These are phyloP conservation scores for Vollenhovia emeryi DNA, from an alignment of 1,140 invertebrate genomes.

Conservation along the genomic window DNA sequence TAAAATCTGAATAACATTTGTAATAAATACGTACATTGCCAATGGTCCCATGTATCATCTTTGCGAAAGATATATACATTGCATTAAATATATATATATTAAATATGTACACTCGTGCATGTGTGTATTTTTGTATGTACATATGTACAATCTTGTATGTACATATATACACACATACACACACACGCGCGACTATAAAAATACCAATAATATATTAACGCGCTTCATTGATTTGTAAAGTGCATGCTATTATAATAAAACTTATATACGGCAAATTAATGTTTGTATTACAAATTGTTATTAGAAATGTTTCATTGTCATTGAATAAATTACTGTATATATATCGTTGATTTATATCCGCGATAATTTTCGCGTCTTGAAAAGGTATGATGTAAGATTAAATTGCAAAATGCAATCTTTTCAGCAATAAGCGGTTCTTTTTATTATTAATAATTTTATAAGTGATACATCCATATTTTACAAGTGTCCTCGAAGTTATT, in stretches of 20 bases:
- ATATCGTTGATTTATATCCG: neutral
- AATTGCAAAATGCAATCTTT: conserved; percentile 14
- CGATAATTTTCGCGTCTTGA: neutral
- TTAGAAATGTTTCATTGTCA: conserved; percentile 34
- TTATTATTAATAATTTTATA: conserved; percentile 36
- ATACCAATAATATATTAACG: conserved; percentile 39
- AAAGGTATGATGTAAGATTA: neutral
- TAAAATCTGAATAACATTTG: conserved; percentile 37
- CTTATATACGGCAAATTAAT: conserved; percentile 41
- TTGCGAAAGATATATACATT: neutral
- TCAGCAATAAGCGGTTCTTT: conserved; percentile 3
- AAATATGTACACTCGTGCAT: too few species aligned
- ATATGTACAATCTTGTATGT: too few species aligned
- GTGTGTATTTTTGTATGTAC: too few species aligned
- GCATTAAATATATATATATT: neutral
- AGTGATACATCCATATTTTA: neutral
- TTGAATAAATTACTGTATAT: conserved; percentile 38
- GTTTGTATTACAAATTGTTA: conserved; percentile 35
- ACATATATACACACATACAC: too few species aligned
- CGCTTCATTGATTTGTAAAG: conserved; percentile 50
- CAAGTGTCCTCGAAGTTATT: neutral
- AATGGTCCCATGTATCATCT: conserved; percentile 29
- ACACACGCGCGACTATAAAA: neutral
- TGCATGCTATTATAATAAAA: conserved; percentile 52
- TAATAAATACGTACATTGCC: conserved; percentile 54